Conservation (phyloP, 2,113 vertebrate genomes). For the Antennarius striatus region DNA sequence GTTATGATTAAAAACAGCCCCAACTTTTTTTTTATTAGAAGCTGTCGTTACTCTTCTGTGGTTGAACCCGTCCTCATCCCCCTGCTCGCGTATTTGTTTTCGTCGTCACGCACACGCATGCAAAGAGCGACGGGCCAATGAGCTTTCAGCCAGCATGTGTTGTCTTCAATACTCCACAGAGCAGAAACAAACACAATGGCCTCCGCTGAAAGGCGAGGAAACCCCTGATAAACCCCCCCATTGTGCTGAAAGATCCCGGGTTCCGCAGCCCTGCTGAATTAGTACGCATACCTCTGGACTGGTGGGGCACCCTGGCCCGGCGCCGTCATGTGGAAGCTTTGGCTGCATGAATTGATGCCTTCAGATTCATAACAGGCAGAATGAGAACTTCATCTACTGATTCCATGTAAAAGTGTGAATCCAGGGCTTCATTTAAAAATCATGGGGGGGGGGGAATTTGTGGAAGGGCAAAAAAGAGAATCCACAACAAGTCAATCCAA, state of each 20-base stretch:
- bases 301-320: conserved; percentile 10
- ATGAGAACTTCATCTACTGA: conserved; percentile 27
- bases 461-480: no score
- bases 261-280: conserved; percentile 54
- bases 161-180: conserved; percentile 69
- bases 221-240: conserved; percentile 62
- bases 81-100: conserved; percentile 17
- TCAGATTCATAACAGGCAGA: conserved; percentile 41
- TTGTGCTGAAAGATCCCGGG: conserved; percentile 63
- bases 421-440: conserved; percentile 3
- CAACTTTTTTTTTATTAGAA: no score
- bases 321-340: conserved; percentile 36
- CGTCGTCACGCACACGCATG: conserved; percentile 1
- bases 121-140: conserved; percentile 39
- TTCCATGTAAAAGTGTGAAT: conserved; percentile 34
- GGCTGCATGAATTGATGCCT: conserved; percentile 31
- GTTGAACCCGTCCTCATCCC: background rate
- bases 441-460: background rate
- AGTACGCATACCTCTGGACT: conserved; percentile 58
- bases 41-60: background rate
- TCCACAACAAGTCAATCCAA: background rate
- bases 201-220: conserved; percentile 63
- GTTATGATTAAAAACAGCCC: no score
- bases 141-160: conserved; percentile 53
- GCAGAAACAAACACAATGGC: conserved; percentile 56